Percentiles rank a stretch among this genome's conserved stretches.
These are phyloP conservation scores for Diabrotica undecimpunctata DNA, from an alignment of 1,140 invertebrate genomes.

Conservation along the genomic window DNA sequence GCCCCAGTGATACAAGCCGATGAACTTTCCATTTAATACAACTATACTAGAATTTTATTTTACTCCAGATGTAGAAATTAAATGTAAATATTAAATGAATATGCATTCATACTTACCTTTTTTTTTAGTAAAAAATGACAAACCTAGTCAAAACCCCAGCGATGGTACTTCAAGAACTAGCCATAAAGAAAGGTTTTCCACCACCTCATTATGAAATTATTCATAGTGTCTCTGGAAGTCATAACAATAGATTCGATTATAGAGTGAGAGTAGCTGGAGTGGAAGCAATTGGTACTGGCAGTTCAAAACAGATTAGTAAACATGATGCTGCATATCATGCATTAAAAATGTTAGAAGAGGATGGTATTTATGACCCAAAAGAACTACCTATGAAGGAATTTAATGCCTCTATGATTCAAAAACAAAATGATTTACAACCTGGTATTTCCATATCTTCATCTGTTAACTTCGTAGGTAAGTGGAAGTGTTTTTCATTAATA, in stretches of 20 bases:
- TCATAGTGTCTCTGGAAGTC: constrained; percentile 61
- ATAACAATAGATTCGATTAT: constrained; percentile 69
- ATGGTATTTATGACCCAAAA: constrained; percentile 30
- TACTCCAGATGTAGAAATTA: too few relatives aligned
- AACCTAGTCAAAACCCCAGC: constrained; percentile 61
- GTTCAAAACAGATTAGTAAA: constrained; percentile 42
- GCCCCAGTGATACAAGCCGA: too few relatives aligned
- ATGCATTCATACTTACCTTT: too few relatives aligned
- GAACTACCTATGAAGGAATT: constrained; percentile 27
- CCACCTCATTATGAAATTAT: constrained; percentile 61
- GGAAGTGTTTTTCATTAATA: too few relatives aligned
- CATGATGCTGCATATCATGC: constrained; percentile 39
- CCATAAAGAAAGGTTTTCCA: constrained; percentile 54
- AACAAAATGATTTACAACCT: constrained; percentile 36
- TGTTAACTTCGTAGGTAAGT: constrained; percentile 32
- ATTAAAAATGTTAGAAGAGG: constrained; percentile 30
- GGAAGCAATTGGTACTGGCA: constrained; percentile 49
- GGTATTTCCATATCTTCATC: constrained; percentile 68
- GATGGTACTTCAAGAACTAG: constrained; percentile 70
- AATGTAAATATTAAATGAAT: too few relatives aligned
- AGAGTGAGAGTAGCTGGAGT: constrained; percentile 50
- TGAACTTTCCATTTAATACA: too few relatives aligned
- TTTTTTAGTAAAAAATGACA: constrained; percentile 17
- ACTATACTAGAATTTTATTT: too few relatives aligned
- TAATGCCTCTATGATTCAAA: constrained; percentile 21